Conservation (phyloP, 2,888 invertebrate species). For the Xylocampa areola region DNA sequence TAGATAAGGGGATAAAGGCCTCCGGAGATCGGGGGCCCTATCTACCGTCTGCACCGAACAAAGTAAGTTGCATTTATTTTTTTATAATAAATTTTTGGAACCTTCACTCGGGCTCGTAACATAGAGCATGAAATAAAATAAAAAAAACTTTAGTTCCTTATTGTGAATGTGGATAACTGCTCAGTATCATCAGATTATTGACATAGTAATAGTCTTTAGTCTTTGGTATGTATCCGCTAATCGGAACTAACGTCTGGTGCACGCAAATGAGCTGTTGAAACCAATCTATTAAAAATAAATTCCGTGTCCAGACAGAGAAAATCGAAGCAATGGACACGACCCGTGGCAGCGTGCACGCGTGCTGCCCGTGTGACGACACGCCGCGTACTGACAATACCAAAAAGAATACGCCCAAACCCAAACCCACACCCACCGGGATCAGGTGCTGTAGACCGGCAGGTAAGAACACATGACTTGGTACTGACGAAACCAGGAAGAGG, state of each 20-base stretch:
- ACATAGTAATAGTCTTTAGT: no score
- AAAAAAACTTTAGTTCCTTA: no score
- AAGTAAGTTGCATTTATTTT: slow-evolving; percentile 61
- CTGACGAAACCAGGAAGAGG: no score
- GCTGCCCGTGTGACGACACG: slow-evolving; percentile 78
- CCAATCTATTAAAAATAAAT: no score
- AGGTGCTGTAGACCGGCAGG: slow-evolving; percentile 74
- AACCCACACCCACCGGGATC: slow-evolving; percentile 18
- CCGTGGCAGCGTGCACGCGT: slow-evolving; percentile 82
- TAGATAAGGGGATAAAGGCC: slow-evolving; percentile 67
- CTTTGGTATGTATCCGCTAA: no score
- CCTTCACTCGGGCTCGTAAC: no score
- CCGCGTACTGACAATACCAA: slow-evolving; percentile 39
- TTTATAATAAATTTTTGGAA: neutral
- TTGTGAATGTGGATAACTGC: no score
- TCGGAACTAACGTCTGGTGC: no score
- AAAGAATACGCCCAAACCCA: slow-evolving; percentile 36
- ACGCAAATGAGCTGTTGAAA: no score
- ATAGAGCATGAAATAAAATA: no score
- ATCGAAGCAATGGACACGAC: slow-evolving; percentile 84
- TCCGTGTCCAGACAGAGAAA: slow-evolving; percentile 79
- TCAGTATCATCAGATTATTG: no score
- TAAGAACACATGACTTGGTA: slow-evolving; percentile 24
- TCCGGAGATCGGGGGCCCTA: slow-evolving; percentile 69
- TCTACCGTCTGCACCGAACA: slow-evolving; percentile 75